Evolutionary conservation across 1,140 invertebrate genomes (phyloP).

Genomic region (Zaprionus ornatus): DNA sequence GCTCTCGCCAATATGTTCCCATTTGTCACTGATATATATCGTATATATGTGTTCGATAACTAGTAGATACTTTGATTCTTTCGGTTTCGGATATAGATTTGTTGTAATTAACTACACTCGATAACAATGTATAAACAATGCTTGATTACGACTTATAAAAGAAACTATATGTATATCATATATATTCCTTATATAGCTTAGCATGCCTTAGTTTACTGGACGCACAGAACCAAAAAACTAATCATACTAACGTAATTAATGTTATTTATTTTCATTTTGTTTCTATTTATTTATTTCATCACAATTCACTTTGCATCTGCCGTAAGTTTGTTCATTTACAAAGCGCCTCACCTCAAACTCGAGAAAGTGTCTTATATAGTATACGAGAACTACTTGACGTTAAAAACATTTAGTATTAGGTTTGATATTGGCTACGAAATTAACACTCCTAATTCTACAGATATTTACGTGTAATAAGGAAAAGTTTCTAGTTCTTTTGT

Average conservation of each 20-base stretch:
- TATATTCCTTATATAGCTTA: not conserved
- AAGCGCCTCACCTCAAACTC: conserved; percentile 25
- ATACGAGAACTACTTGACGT: not conserved
- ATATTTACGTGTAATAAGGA: not conserved
- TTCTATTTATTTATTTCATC: conserved; percentile 64
- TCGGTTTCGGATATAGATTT: conserved; percentile 51
- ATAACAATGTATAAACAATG: conserved; percentile 74
- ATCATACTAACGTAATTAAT: not conserved
- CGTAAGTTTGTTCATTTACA: conserved; percentile 66
- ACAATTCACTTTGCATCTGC: conserved; percentile 84
- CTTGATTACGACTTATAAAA: conserved; percentile 6
- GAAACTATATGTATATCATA: not conserved
- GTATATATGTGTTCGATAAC: conserved; percentile 7
- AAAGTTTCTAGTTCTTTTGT: not conserved
- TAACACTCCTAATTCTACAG: conserved; percentile 19
- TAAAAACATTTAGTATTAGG: conserved; percentile 33
- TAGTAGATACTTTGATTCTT: conserved; percentile 1
- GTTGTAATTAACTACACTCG: conserved; percentile 71
- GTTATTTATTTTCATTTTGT: conserved; percentile 5
- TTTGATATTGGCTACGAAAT: conserved; percentile 24
- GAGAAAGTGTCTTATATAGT: not conserved
- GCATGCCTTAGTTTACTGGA: conserved; percentile 3
- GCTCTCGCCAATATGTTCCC: conserved; percentile 45
- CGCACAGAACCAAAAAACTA: conserved; percentile 3
- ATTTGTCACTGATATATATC: conserved; percentile 58